phyloP scores from a whole-genome alignment of 2,888 invertebrate species.

The Tortricodes alternella region DNA sequence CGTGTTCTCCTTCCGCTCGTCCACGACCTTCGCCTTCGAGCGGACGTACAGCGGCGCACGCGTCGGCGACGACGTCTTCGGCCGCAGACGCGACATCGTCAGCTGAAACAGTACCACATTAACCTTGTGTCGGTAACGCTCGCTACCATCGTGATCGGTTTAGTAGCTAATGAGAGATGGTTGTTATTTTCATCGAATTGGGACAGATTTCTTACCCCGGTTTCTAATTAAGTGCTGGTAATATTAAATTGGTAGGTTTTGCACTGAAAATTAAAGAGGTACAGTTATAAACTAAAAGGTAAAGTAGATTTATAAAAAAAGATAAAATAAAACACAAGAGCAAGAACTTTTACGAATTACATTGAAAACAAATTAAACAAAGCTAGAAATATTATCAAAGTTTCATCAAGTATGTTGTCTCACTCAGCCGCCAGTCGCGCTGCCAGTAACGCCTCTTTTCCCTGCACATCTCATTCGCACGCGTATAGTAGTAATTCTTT shows the following conservation, averaged over 20 bases:
- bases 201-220: conserved; percentile 65
- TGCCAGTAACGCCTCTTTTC: too few relatives aligned
- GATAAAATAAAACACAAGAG: neutral
- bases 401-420: too few relatives aligned
- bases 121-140: too few relatives aligned
- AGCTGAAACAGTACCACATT: conserved; percentile 62
- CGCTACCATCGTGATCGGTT: neutral
- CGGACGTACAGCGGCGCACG: conserved; percentile 66
- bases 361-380: too few relatives aligned
- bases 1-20: conserved; percentile 76
- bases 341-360: neutral
- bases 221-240: conserved; percentile 54
- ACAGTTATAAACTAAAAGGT: conserved; percentile 37
- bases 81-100: conserved; percentile 69
- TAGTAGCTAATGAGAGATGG: conserved; percentile 26
- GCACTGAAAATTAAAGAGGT: conserved; percentile 75
- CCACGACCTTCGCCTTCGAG: conserved; percentile 65
- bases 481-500: too few relatives aligned
- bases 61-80: conserved; percentile 64
- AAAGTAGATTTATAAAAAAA: conserved; percentile 30
- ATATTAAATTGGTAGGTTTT: conserved; percentile 60
- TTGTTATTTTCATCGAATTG: conserved; percentile 41
- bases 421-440: too few relatives aligned
- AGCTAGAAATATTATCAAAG: too few relatives aligned
- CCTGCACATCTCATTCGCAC: too few relatives aligned